A percentile compares a stretch with the other conserved stretches of the same genome.
Evolutionary conservation across 2,113 vertebrate species (phyloP).

Genomic region (Cephalopterus ornatus): DNA sequence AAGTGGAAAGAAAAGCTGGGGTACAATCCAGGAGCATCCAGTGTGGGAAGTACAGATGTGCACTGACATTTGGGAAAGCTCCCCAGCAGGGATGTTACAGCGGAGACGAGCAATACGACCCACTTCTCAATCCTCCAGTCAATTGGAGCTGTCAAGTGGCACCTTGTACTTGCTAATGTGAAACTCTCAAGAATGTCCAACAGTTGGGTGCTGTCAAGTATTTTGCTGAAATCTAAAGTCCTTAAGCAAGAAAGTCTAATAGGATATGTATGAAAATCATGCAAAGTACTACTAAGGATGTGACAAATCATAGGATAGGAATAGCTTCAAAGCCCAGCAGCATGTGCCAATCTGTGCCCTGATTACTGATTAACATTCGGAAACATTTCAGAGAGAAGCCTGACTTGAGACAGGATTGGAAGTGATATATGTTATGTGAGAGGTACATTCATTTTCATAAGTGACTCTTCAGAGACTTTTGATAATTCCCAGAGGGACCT

Average conservation of each 20-base stretch:
- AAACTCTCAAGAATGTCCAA: conserved; percentile 47
- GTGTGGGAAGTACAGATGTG: neutral
- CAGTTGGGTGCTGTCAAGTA: conserved; percentile 62
- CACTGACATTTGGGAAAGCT: neutral
- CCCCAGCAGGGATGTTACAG: neutral
- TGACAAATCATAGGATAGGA: conserved; percentile 51
- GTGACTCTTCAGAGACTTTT: conserved; percentile 58
- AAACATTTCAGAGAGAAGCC: conserved; percentile 44
- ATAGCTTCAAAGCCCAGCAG: conserved; percentile 62
- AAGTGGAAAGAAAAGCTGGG: neutral
- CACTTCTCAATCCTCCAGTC: conserved; percentile 26
- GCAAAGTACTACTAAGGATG: conserved; percentile 30
- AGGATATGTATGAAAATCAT: conserved; percentile 47
- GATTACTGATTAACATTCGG: conserved; percentile 41
- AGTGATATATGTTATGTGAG: conserved; percentile 28
- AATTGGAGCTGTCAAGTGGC: conserved; percentile 44
- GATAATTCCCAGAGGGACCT: conserved; percentile 50
- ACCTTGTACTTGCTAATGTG: conserved; percentile 22
- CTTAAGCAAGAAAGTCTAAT: conserved; percentile 55
- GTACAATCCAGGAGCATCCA: neutral
- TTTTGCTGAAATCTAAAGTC: conserved; percentile 51
- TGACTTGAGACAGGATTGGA: conserved; percentile 14
- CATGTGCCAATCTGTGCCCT: conserved; percentile 54
- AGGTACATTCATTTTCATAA: conserved; percentile 46
- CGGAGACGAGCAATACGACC: neutral